phyloP scores from a whole-genome alignment of 2,113 vertebrate genomes.

The Dicrurus megarhynchus region DNA sequence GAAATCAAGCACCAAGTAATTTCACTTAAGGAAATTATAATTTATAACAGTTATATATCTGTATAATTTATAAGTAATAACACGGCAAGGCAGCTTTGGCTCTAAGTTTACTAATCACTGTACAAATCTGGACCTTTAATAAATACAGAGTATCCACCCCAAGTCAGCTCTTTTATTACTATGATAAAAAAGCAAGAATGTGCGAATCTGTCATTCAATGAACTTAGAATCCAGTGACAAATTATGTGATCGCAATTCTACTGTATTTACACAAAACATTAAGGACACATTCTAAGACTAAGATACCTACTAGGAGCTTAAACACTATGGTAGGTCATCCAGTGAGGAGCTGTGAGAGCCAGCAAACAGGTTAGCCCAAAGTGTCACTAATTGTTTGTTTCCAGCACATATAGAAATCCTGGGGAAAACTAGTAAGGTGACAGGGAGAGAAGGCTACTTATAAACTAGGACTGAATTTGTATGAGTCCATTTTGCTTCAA shows the following conservation, averaged over 20 bases:
- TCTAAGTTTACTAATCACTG: not conserved
- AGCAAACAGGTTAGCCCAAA: not conserved
- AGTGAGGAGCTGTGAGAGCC: not conserved
- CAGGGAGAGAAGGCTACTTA: not conserved
- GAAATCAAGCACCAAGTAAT: not conserved
- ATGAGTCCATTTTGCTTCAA: not conserved
- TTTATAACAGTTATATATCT: not conserved
- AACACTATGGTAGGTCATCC: not conserved
- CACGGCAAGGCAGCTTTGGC: not conserved
- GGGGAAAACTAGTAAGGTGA: not conserved
- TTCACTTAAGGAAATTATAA: not conserved
- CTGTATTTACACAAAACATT: not conserved
- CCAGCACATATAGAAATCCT: not conserved
- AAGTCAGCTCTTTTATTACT: not conserved
- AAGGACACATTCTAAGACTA: not conserved
- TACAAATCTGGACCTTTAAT: not conserved
- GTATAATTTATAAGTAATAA: not conserved
- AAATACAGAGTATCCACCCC: not conserved
- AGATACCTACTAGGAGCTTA: not conserved
- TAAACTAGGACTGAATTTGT: not conserved
- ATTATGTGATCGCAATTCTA: not conserved
- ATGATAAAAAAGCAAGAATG: not conserved
- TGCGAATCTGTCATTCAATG: not conserved
- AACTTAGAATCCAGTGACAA: not conserved
- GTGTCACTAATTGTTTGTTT: not conserved